Evolutionary conservation across 2,797 vertebrate genomes (phyloP).

Genomic region (Thamnophis elegans): DNA sequence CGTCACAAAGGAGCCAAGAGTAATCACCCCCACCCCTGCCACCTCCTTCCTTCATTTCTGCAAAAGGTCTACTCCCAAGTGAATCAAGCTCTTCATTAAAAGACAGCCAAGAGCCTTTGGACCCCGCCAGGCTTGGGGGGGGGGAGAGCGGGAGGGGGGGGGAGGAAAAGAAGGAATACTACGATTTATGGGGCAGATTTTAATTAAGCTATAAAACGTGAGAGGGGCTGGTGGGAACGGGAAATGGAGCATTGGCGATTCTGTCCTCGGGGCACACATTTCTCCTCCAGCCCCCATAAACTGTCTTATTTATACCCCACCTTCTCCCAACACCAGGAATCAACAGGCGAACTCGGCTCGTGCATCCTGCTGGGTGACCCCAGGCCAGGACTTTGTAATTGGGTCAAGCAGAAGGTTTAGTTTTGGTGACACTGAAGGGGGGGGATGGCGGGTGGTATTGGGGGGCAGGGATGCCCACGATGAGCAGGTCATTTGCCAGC

Average conservation of each 20-base stretch:
- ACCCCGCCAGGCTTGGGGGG: background rate
- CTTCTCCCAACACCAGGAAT: background rate
- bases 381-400: background rate
- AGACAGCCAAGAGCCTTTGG: constrained; percentile 25
- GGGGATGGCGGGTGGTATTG: background rate
- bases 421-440: background rate
- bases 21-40: background rate
- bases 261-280: constrained; percentile 33
- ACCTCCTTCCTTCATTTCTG: background rate
- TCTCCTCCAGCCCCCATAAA: constrained; percentile 35
- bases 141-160: background rate
- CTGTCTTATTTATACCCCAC: constrained; percentile 34
- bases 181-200: constrained; percentile 46
- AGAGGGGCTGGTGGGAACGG: constrained; percentile 32
- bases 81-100: constrained; percentile 57
- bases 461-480: background rate
- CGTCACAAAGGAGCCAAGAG: background rate
- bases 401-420: background rate
- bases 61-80: constrained; percentile 54
- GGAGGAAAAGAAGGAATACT: background rate
- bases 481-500: background rate
- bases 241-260: constrained; percentile 33
- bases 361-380: background rate
- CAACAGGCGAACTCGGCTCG: background rate
- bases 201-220: constrained; percentile 48